Evolutionary conservation across 2,797 vertebrate species (phyloP).

Genomic region (Chelon labrosus): DNA sequence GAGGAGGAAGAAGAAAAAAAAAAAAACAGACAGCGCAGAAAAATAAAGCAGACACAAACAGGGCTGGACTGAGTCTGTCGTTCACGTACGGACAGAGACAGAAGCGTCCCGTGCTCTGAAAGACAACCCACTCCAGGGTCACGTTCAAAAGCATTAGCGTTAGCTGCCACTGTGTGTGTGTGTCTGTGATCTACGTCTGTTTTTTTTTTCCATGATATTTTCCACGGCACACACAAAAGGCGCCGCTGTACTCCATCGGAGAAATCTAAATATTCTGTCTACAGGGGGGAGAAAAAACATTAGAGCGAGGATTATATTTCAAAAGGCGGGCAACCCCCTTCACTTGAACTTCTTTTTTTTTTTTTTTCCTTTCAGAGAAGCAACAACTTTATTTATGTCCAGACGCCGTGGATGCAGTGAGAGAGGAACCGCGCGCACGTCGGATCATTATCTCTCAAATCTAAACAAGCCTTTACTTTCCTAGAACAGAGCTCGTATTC

Average conservation of each 20-base stretch:
- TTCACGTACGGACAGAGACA: slow-evolving; percentile 40
- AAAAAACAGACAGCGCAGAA: slow-evolving; percentile 57
- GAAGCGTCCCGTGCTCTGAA: slow-evolving; percentile 54
- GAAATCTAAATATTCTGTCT: slow-evolving; percentile 75
- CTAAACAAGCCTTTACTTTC: slow-evolving; percentile 84
- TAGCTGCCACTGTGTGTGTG: slow-evolving; percentile 50
- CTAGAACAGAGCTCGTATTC: slow-evolving; percentile 81
- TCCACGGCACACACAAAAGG: slow-evolving; percentile 60
- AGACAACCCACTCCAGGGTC: slow-evolving; percentile 71
- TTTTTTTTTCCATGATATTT: slow-evolving; percentile 68
- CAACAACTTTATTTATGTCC: slow-evolving; percentile 74
- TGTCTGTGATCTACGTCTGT: slow-evolving; percentile 28
- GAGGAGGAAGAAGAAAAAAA: neutral
- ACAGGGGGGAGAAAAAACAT: slow-evolving; percentile 34
- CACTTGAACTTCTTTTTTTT: neutral
- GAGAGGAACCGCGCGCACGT: slow-evolving; percentile 59
- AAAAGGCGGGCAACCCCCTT: slow-evolving; percentile 54
- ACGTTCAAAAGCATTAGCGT: slow-evolving; percentile 67
- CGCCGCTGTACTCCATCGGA: slow-evolving; percentile 67
- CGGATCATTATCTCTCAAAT: slow-evolving; percentile 83
- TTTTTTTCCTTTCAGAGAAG: slow-evolving; percentile 55
- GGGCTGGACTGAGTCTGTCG: slow-evolving; percentile 53
- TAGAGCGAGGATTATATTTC: slow-evolving; percentile 76
- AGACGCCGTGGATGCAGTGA: slow-evolving; percentile 62
- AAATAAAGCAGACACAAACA: slow-evolving; percentile 74